phyloP scores from a whole-genome alignment of 2,888 invertebrate species.

The Lasioglossum zephyrum region DNA sequence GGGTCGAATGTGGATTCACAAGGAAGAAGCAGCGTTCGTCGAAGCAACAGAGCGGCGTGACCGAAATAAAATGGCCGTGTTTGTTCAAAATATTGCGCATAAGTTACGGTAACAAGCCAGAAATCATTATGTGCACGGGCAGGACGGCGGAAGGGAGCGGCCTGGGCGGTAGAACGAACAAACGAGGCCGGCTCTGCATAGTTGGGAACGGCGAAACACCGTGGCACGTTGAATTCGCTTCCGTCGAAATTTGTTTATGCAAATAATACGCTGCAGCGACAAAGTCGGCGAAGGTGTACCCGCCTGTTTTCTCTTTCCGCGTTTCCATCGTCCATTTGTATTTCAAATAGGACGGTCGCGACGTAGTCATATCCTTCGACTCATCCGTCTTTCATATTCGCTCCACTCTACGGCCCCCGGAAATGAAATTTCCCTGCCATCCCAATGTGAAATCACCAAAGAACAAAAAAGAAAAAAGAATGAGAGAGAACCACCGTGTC shows the following conservation, averaged over 20 bases:
- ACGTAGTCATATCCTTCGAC: conserved; percentile 59
- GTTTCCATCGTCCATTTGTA: conserved; percentile 57
- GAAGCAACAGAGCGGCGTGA: conserved; percentile 7
- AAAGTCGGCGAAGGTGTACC: conserved; percentile 69
- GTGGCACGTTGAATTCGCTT: conserved; percentile 71
- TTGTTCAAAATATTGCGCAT: conserved; percentile 58
- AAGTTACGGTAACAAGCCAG: conserved; percentile 66
- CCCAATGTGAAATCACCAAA: conserved; percentile 11
- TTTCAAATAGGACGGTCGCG: conserved; percentile 57
- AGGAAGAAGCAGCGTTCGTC: neutral
- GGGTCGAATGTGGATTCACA: neutral
- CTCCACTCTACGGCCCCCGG: neutral
- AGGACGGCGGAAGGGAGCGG: conserved; percentile 33
- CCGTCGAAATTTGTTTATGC: conserved; percentile 79
- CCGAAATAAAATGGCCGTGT: conserved; percentile 45
- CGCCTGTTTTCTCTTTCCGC: conserved; percentile 56
- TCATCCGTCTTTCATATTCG: conserved; percentile 39
- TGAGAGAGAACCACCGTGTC: neutral
- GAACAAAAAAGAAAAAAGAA: neutral
- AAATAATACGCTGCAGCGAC: conserved; percentile 76
- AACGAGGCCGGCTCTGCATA: conserved; percentile 63
- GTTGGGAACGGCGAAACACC: conserved; percentile 65
- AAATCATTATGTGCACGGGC: conserved; percentile 59
- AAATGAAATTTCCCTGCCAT: conserved; percentile 21
- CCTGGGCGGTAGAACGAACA: conserved; percentile 42